Percentiles rank a stretch among this genome's conserved stretches.
Conservation (phyloP, 2,113 vertebrate species). For the Cephalopterus ornatus region DNA sequence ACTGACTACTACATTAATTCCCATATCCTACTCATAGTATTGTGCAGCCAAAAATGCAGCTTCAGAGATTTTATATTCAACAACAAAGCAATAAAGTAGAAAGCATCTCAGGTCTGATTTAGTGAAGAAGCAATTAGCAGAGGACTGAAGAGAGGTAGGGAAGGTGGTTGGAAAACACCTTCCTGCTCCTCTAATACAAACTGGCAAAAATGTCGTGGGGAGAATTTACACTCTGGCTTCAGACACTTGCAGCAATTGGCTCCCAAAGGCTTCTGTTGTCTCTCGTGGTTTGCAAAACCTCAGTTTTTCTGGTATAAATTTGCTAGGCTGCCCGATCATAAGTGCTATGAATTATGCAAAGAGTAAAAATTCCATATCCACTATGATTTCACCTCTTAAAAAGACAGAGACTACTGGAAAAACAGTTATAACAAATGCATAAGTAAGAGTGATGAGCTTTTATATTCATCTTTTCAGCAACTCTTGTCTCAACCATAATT, state of each 20-base stretch:
- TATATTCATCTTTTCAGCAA: conserved; percentile 10
- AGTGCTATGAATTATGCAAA: not conserved
- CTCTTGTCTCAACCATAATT: not conserved
- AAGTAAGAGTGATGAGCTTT: not conserved
- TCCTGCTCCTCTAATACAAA: not conserved
- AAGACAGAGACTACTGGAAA: not conserved
- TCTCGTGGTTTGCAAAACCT: not conserved
- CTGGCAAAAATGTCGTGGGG: not conserved
- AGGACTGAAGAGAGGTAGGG: not conserved
- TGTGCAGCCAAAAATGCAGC: not conserved
- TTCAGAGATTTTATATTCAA: not conserved
- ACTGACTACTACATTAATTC: not conserved
- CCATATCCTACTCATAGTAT: not conserved
- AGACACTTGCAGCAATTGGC: rapidly evolving
- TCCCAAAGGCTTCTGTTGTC: not conserved
- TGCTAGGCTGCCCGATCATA: not conserved
- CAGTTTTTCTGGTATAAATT: not conserved
- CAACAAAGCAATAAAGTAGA: not conserved
- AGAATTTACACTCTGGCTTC: not conserved
- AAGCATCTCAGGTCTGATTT: not conserved
- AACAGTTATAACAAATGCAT: not conserved
- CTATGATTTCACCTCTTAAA: not conserved
- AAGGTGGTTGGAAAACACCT: not conserved
- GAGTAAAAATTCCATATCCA: not conserved
- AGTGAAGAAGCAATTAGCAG: not conserved